phyloP scores from a whole-genome alignment of 2,888 invertebrate species.

The Eupithecia vulgata region DNA sequence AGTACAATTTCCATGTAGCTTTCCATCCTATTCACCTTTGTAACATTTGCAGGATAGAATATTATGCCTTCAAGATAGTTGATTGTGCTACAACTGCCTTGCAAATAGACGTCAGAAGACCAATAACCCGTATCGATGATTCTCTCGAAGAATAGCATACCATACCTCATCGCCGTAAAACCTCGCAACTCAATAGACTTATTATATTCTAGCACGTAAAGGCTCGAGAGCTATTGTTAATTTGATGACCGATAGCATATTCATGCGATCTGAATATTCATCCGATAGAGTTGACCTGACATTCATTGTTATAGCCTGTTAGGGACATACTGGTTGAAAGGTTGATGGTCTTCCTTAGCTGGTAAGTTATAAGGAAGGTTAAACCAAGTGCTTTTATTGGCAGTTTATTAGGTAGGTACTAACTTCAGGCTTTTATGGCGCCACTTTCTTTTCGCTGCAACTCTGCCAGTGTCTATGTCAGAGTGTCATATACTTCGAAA shows the following conservation, averaged over 20 bases:
- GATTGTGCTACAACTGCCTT: not conserved
- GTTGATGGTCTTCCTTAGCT: not conserved
- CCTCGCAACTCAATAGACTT: slow-evolving; percentile 32
- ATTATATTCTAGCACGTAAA: slow-evolving; percentile 65
- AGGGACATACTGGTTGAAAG: not conserved
- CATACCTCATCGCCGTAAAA: slow-evolving; percentile 31
- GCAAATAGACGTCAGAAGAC: slow-evolving; percentile 5
- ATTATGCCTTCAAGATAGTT: slow-evolving; percentile 4
- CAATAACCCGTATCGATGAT: slow-evolving; percentile 8
- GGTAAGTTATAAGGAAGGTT: not conserved
- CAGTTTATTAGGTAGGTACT: too few relatives aligned
- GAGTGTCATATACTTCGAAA: too few relatives aligned
- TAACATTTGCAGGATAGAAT: not conserved
- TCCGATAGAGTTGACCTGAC: slow-evolving; percentile 70
- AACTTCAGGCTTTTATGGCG: too few relatives aligned
- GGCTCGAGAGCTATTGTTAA: slow-evolving; percentile 49
- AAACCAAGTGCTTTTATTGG: not conserved
- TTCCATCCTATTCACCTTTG: not conserved
- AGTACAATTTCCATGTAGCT: not conserved
- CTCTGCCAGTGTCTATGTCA: too few relatives aligned
- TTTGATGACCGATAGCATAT: slow-evolving; percentile 68
- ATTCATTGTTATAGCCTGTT: slow-evolving; percentile 67
- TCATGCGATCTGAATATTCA: slow-evolving; percentile 79
- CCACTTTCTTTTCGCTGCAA: too few relatives aligned
- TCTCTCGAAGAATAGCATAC: slow-evolving; percentile 13